Evolutionary conservation across 2,113 vertebrate genomes (phyloP).

Genomic region (Helogale parvula): DNA sequence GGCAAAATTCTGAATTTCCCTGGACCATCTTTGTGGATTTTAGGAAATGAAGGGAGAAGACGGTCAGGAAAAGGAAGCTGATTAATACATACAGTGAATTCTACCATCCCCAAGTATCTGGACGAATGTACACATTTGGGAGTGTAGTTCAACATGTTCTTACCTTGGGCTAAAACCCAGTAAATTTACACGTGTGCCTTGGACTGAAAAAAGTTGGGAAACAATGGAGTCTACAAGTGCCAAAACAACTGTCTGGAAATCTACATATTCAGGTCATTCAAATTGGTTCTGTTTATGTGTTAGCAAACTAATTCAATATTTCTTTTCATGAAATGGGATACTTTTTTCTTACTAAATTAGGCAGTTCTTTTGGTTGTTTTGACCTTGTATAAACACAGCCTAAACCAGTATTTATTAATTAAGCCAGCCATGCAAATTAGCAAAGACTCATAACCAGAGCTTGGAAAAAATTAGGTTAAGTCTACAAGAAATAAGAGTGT

Average conservation of each 20-base stretch:
- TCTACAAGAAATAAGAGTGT: constrained; percentile 38
- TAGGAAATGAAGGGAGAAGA: background rate
- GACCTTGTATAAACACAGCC: constrained; percentile 74
- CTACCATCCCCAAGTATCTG: background rate
- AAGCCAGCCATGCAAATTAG: constrained; percentile 77
- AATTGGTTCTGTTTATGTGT: background rate
- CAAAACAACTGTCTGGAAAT: constrained; percentile 51
- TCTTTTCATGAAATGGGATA: background rate
- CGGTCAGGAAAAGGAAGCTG: background rate
- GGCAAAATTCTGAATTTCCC: background rate
- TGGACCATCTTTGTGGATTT: background rate
- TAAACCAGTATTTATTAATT: constrained; percentile 51
- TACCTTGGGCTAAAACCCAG: background rate
- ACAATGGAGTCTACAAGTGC: constrained; percentile 28
- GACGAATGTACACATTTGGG: background rate
- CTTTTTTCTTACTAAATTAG: background rate
- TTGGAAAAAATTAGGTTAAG: constrained; percentile 43
- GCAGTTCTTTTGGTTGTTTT: constrained; percentile 60
- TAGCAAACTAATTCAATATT: background rate
- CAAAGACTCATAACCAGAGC: constrained; percentile 59
- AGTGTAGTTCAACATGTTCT: background rate
- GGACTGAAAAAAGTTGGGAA: constrained; percentile 46
- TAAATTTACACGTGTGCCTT: background rate
- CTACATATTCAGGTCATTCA: background rate
- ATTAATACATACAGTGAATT: background rate